Base-by-base conservation (phyloP, 2,113 vertebrate species). In the Nesogale talazaci region DNA sequence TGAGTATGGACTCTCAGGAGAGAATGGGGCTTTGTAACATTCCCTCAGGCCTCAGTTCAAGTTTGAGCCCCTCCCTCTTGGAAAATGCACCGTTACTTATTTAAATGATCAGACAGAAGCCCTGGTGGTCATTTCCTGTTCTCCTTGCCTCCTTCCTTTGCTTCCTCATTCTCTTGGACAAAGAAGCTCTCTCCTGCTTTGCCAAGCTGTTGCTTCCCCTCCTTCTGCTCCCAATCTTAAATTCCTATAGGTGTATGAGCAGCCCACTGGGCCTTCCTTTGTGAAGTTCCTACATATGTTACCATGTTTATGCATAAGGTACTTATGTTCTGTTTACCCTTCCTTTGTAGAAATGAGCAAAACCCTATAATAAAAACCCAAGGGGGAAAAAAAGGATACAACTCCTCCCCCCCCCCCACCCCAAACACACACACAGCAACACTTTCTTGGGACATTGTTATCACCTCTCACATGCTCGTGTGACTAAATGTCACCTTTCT, bases 1-100 rank as follows among this genome's bases (percentile, higher is more conserved):
- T 20, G 2, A 79, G 89, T 92, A 90, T 38, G 84, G 94, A 92
- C 85, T 93, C 75, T 38, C 1, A 15, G 56, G 94, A 94, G 94
- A 94, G 89, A 88, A 57, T 80, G 93, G 85, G 83, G 67, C 83
- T 57, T 42, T 79, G 88, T 36, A 42, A 42, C 85, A 90, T 94
- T 94, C 91, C 57, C 85, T 90, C 40, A 34, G 85, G 34, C 63
- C 65, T 90, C 46, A 31, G 38, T 38, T 92, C 76, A 61, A 65
- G 16, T 10, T 52, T 42, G 75, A 78, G 22, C 20, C 69, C 75
- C 57, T 75, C 36, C 72, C 79, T 89, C 42, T 63, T 80, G 59
- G 82, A 85, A 93, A 94, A 94, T 80, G 20, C 25, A 80, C 72
- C 72, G 88, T 83, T 65, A 80, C 86, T 46, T 67, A 86, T 36